phyloP scores from a whole-genome alignment of 2,113 vertebrate genomes.

The Mustelus asterias region DNA sequence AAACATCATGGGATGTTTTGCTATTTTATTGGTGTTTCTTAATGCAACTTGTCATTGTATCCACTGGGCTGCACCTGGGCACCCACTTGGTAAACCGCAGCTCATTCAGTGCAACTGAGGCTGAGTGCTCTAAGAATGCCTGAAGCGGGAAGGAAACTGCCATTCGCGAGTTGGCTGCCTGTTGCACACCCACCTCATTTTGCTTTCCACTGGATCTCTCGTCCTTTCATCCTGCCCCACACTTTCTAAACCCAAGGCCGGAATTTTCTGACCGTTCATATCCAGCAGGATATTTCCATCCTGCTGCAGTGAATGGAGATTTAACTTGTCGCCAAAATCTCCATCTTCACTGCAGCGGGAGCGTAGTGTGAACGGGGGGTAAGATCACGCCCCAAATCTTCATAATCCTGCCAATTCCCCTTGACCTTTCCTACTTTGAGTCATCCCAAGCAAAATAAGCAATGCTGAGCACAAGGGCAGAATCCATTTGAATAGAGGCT shows the following conservation, averaged over 20 bases:
- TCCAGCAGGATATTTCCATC: no score
- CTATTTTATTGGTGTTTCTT: background rate
- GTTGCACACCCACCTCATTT: background rate
- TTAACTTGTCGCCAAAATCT: no score
- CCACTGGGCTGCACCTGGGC: background rate
- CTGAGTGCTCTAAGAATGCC: no score
- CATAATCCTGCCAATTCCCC: background rate
- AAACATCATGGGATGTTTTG: background rate
- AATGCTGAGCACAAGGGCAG: background rate
- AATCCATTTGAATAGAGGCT: background rate
- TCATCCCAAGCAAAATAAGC: background rate
- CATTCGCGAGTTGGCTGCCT: background rate
- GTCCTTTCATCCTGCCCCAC: background rate
- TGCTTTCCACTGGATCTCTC: background rate
- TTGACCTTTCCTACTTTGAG: background rate
- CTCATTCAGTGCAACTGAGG: background rate
- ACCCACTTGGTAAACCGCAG: background rate
- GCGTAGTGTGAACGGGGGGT: no score
- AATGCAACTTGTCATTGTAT: background rate
- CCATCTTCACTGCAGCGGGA: no score
- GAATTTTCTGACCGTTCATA: no score
- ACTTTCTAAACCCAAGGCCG: background rate
- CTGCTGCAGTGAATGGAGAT: no score
- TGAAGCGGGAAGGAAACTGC: background rate
- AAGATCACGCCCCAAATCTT: no score